Conservation (phyloP, 2,888 invertebrate genomes). For the Notodonta ziczac region DNA sequence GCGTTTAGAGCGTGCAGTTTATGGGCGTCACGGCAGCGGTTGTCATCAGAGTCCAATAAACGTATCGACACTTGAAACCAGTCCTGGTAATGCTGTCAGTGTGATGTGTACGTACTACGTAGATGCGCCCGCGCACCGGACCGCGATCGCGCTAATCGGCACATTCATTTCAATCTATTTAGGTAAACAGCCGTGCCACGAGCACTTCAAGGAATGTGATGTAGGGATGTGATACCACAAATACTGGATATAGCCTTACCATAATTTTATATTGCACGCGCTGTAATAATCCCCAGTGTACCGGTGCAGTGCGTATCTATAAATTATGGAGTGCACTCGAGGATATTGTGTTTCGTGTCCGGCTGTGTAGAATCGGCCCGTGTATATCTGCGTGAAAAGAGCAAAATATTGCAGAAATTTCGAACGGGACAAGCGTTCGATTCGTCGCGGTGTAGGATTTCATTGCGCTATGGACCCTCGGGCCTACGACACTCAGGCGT, state of each 20-base stretch:
- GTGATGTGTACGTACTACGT: constrained; percentile 43
- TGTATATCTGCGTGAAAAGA: constrained; percentile 83
- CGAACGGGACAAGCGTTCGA: constrained; percentile 82
- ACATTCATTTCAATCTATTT: constrained; percentile 73
- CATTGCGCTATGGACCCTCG: constrained; percentile 75
- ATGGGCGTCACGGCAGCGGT: constrained; percentile 47
- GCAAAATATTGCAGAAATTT: constrained; percentile 84
- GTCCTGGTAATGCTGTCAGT: constrained; percentile 46
- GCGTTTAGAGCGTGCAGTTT: constrained; percentile 45
- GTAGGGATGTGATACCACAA: too few relatives aligned
- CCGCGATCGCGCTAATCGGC: constrained; percentile 53
- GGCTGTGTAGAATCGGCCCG: constrained; percentile 78
- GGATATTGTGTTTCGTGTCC: constrained; percentile 84
- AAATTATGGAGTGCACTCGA: constrained; percentile 77
- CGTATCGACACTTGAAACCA: constrained; percentile 61
- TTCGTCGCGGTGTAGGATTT: constrained; percentile 82
- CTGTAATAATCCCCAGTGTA: constrained; percentile 61
- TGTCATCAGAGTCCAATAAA: constrained; percentile 61
- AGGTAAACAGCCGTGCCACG: constrained; percentile 48
- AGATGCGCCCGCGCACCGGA: constrained; percentile 44
- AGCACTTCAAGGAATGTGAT: too few relatives aligned
- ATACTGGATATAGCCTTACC: not conserved
- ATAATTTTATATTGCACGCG: constrained; percentile 60
- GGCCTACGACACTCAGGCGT: constrained; percentile 67
- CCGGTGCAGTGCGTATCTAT: constrained; percentile 65